Conservation (phyloP, 2,888 invertebrate species). For the Leptinotarsa juncta region DNA sequence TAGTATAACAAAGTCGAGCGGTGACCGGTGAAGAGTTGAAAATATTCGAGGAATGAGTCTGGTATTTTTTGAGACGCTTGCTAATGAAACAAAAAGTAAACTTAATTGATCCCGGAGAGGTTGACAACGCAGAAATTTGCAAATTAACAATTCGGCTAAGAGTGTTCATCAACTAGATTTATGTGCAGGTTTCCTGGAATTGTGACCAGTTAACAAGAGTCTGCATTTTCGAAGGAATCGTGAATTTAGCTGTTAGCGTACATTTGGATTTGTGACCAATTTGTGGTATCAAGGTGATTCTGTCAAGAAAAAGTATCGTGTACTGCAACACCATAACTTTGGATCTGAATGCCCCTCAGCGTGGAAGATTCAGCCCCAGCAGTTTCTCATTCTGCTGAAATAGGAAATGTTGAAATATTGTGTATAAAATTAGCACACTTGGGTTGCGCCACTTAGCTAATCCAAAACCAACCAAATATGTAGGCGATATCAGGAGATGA, state of each 20-base stretch:
- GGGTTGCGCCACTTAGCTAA: no score
- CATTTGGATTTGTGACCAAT: background rate
- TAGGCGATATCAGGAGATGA: no score
- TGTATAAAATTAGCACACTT: no score
- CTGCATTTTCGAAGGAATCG: constrained; percentile 1
- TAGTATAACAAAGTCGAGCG: constrained; percentile 54
- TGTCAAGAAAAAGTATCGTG: no score
- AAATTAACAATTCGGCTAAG: constrained; percentile 38
- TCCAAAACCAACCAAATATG: no score
- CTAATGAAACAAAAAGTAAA: constrained; percentile 53
- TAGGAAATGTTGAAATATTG: no score
- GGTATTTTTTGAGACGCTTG: constrained; percentile 46
- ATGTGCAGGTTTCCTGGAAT: constrained; percentile 26
- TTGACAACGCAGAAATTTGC: constrained; percentile 25
- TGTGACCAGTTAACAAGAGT: background rate
- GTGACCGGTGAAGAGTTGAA: constrained; percentile 41
- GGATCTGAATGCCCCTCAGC: no score
- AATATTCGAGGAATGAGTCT: constrained; percentile 51
- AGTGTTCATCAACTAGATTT: constrained; percentile 32
- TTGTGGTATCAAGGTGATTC: no score
- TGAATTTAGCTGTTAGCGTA: background rate
- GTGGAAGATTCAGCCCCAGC: no score
- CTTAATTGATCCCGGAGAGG: constrained; percentile 42
- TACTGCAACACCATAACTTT: no score
- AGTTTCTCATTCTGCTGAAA: no score